These are phyloP conservation scores for Dendropsophus ebraccatus DNA, from an alignment of 2,113 vertebrate species.

Conservation along the genomic window DNA sequence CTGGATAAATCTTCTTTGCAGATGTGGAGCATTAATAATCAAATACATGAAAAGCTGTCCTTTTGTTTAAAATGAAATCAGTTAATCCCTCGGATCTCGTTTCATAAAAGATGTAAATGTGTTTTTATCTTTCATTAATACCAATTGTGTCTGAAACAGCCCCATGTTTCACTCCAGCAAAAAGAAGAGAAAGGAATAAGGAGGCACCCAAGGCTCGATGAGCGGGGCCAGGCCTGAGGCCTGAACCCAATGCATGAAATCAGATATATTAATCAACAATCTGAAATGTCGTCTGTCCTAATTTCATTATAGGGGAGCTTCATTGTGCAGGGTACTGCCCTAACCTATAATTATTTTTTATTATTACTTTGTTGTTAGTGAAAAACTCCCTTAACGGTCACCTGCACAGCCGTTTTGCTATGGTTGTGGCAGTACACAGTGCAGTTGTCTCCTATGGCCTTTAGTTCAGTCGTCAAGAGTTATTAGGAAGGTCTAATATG, in stretches of 20 bases:
- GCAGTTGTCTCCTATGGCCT: background rate
- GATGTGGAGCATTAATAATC: constrained; percentile 53
- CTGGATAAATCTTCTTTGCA: constrained; percentile 54
- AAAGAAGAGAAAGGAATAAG: background rate
- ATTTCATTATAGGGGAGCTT: background rate
- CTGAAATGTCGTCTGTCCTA: background rate
- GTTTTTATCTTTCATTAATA: constrained; percentile 52
- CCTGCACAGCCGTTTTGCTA: no score
- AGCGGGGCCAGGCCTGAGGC: background rate
- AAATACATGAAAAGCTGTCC: constrained; percentile 43
- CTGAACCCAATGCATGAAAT: constrained; percentile 32
- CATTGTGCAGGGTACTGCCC: background rate
- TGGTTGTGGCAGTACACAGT: background rate
- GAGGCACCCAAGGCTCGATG: constrained; percentile 1
- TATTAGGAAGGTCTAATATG: no score
- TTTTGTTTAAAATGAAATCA: constrained; percentile 55
- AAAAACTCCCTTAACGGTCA: no score
- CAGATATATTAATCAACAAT: constrained; percentile 10
- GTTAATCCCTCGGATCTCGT: constrained; percentile 57
- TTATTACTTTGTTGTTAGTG: no score
- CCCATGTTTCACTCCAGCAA: background rate
- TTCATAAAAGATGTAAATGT: constrained; percentile 51
- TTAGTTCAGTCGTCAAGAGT: no score
- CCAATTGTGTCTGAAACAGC: constrained; percentile 34
- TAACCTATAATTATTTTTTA: no score